Base-by-base conservation (phyloP, 2,888 invertebrate genomes). In the Eupsilia transversa region DNA sequence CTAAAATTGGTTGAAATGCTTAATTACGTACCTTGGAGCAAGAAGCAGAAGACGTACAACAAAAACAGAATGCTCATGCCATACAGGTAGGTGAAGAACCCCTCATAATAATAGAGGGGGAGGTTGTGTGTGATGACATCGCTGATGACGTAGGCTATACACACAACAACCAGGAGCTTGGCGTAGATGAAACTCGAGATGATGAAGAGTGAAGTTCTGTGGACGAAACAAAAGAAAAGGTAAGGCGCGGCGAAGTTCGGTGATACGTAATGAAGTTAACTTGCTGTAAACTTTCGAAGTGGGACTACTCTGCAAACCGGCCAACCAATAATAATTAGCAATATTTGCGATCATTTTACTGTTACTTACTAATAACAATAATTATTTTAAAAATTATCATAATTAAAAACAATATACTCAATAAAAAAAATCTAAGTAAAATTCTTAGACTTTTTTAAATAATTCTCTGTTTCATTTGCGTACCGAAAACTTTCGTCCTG, bases 121-220 rank as follows among this genome's bases (percentile, higher is more conserved):
- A 99, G 97, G 94, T 98, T 98, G 96, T 98, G 98, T 87, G 99
- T 99, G 92, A 99, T 98, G 91, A 99, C 98, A 96, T 99, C 99
- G 91, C 99, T 98, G 94, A 99, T 98, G 90, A 99, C 99, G 95
- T 99, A 98, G 84, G 99, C 99, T 93, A 99, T 97, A 96, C 99
- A 99, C 79, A 99, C 97, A 88, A 99, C 99, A 88, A 99, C 98
- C 94, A 99, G 97, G 83, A 99, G 97, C 96, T 99, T 99, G 91
- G 99, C 99, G 96, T 99, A 99, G 92, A 99, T 98, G 96, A 99
- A 98, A 96, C 99, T 99, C 97, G 99, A 98, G 94, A 99, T 98
- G 96, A 99, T 99, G 97, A 99, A 99, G 90, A 99, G 97, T 89
- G 99, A 99, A 88, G 99, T 99, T 97, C 99, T 99, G 97, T 84